Evolutionary conservation across 2,797 vertebrate species (phyloP).

Genomic region (Anguilla pacifica): DNA sequence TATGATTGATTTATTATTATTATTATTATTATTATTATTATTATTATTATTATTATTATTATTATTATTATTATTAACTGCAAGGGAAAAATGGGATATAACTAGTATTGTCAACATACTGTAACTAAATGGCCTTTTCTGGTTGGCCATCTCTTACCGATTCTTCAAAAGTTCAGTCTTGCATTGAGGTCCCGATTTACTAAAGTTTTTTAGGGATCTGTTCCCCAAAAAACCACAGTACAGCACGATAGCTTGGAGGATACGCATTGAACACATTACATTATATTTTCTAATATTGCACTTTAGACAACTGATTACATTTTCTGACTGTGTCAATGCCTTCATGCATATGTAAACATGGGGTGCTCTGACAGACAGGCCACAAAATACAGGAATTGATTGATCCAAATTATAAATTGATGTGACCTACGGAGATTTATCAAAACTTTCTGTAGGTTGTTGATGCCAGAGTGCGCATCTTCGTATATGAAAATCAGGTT

Average conservation of each 20-base stretch:
- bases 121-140: too few relatives aligned
- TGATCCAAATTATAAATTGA: background rate
- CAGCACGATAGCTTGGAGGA: background rate
- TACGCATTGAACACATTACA: background rate
- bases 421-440: background rate
- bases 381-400: background rate
- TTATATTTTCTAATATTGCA: background rate
- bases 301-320: background rate
- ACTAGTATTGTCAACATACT: too few relatives aligned
- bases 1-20: too few relatives aligned
- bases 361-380: background rate
- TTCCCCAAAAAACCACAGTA: background rate
- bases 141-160: too few relatives aligned
- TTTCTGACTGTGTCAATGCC: background rate
- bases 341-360: background rate
- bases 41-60: too few relatives aligned
- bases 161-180: background rate
- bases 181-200: background rate
- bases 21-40: too few relatives aligned
- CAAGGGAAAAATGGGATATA: too few relatives aligned
- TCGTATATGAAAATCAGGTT: background rate
- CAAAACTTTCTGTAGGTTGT: background rate
- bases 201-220: background rate
- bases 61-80: too few relatives aligned
- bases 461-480: background rate